These are phyloP conservation scores for Drosophila nasuta DNA, from an alignment of 1,140 invertebrate genomes.

Conservation along the genomic window DNA sequence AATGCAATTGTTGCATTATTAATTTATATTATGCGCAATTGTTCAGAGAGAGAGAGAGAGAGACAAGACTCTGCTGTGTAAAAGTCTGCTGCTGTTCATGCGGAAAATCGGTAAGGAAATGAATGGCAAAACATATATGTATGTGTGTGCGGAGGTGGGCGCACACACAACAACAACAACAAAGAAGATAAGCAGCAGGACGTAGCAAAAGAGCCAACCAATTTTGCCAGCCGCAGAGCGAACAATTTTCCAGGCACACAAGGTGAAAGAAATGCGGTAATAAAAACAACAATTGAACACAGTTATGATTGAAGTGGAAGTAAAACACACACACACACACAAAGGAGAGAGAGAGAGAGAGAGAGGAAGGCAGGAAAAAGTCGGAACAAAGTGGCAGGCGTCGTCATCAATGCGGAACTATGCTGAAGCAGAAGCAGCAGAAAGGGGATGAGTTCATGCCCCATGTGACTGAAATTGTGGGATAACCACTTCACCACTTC, in stretches of 20 bases:
- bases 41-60: conserved; percentile 29
- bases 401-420: conserved; percentile 63
- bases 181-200: conserved; percentile 55
- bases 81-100: conserved; percentile 47
- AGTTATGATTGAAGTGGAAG: conserved; percentile 82
- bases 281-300: conserved; percentile 83
- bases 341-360: not conserved
- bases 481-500: conserved; percentile 33
- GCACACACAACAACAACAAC: not conserved
- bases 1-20: conserved; percentile 83
- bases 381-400: conserved; percentile 45
- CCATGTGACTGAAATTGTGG: conserved; percentile 43
- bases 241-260: conserved; percentile 23
- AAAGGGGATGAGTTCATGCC: conserved; percentile 28
- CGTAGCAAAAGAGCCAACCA: conserved; percentile 56
- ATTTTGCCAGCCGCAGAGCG: conserved; percentile 58
- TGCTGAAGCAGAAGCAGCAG: conserved; percentile 40
- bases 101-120: conserved; percentile 68
- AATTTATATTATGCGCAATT: conserved; percentile 84
- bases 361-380: too few relatives aligned
- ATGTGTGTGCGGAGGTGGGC: conserved; percentile 36
- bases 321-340: conserved; percentile 35
- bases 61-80: not conserved
- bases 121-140: too few relatives aligned
- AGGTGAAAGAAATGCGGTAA: conserved; percentile 80